phyloP scores from a whole-genome alignment of 2,113 vertebrate genomes.

The Colaptes auratus region DNA sequence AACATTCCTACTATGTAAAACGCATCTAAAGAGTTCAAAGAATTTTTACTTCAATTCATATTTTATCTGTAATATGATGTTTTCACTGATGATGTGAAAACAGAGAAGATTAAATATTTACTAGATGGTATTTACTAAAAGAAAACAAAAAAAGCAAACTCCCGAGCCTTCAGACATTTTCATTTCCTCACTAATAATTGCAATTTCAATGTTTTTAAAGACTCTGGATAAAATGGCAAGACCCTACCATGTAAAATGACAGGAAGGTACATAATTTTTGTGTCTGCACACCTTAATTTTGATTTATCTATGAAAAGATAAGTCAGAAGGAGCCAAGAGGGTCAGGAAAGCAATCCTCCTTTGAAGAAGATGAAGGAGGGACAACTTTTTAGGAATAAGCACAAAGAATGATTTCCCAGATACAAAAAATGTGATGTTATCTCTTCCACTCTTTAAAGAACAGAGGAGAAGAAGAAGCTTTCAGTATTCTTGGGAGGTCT shows the following conservation, averaged over 20 bases:
- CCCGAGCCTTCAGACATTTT: background rate
- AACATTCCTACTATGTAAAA: background rate
- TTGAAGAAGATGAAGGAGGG: slow-evolving; percentile 33
- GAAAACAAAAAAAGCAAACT: background rate
- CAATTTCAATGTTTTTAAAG: background rate
- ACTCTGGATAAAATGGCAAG: background rate
- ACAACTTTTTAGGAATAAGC: background rate
- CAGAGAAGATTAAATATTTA: background rate
- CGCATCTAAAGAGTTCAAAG: background rate
- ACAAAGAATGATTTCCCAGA: slow-evolving; percentile 3
- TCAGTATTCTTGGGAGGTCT: slow-evolving; percentile 77
- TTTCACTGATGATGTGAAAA: background rate
- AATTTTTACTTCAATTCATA: background rate
- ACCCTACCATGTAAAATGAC: background rate
- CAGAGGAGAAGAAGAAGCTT: slow-evolving; percentile 56
- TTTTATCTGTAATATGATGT: background rate
- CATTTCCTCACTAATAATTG: background rate
- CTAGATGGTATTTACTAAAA: background rate
- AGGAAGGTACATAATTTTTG: background rate
- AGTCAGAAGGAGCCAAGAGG: background rate
- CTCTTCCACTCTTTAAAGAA: slow-evolving; percentile 49
- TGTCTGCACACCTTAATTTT: background rate
- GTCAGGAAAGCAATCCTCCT: background rate
- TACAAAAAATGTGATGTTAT: slow-evolving; percentile 42
- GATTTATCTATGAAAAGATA: background rate